A percentile compares a stretch with the other conserved stretches of the same genome.
phyloP scores from a whole-genome alignment of 2,888 invertebrate genomes.

The Eledona agricola region DNA sequence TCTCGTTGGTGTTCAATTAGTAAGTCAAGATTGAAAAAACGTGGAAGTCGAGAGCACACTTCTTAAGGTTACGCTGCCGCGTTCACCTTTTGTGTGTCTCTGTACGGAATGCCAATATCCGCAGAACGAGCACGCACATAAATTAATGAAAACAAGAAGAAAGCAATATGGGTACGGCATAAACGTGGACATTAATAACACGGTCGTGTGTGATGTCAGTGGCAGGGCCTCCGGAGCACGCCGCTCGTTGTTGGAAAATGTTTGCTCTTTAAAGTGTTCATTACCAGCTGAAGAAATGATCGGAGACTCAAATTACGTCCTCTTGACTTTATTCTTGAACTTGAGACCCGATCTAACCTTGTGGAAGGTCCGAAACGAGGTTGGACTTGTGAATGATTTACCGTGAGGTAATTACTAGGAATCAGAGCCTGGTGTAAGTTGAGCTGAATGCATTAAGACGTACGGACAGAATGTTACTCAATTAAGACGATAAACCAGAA shows the following conservation, averaged over 20 bases:
- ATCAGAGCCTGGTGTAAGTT: conserved; percentile 6
- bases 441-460: conserved; percentile 17
- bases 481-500: conserved; percentile 35
- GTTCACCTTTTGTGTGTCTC: conserved; percentile 29
- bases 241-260: conserved; percentile 15
- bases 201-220: conserved; percentile 31
- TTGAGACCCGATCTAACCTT: conserved; percentile 1
- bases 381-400: background rate
- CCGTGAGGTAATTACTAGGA: conserved; percentile 9
- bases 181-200: conserved; percentile 35
- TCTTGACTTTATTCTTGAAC: conserved; percentile 6
- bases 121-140: conserved; percentile 22
- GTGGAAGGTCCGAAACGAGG: conserved; percentile 8
- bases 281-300: no score
- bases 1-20: conserved; percentile 21
- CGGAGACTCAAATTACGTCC: no score
- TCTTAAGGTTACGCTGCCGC: conserved; percentile 15
- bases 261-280: conserved; percentile 21
- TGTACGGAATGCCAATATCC: conserved; percentile 34
- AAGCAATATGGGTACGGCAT: conserved; percentile 33
- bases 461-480: conserved; percentile 28
- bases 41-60: conserved; percentile 15
- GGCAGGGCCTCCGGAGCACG: conserved; percentile 26
- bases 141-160: conserved; percentile 36
- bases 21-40: conserved; percentile 12